Percentiles rank a stretch among this genome's conserved stretches.
Evolutionary conservation across 2,797 vertebrate genomes (phyloP).

Genomic region (Astyanax mexicanus): DNA sequence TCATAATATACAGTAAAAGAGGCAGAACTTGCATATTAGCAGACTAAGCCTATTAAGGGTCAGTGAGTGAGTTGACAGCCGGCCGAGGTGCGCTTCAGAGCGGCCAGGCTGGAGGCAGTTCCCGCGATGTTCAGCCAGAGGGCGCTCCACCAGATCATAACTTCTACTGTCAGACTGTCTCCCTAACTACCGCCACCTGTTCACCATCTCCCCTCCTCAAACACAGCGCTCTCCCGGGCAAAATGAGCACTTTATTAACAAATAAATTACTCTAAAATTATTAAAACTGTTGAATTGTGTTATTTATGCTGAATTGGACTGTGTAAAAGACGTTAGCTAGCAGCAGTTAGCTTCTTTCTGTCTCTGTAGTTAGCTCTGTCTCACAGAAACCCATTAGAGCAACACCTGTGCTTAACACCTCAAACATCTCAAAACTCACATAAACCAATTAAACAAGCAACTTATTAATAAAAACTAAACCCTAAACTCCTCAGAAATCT

Average conservation of each 20-base stretch:
- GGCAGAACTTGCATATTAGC: too few relatives aligned
- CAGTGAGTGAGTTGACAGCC: too few relatives aligned
- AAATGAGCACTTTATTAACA: neutral
- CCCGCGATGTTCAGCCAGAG: neutral
- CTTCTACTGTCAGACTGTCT: neutral
- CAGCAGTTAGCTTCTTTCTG: too few relatives aligned
- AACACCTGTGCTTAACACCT: slow-evolving; percentile 4
- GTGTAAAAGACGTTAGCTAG: too few relatives aligned
- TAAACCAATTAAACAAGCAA: too few relatives aligned
- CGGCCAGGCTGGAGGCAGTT: neutral
- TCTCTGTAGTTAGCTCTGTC: too few relatives aligned
- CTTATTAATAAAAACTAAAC: too few relatives aligned
- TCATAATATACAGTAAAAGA: too few relatives aligned
- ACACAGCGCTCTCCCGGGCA: neutral
- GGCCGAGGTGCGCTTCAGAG: too few relatives aligned
- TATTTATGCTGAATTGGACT: too few relatives aligned
- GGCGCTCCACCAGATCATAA: neutral
- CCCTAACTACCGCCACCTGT: neutral
- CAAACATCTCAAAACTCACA: neutral
- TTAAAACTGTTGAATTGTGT: neutral
- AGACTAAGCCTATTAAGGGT: too few relatives aligned
- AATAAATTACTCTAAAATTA: neutral
- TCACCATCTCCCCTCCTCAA: neutral
- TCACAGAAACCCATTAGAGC: too few relatives aligned
- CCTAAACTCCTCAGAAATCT: neutral